Conservation (phyloP, 2,113 vertebrate species). For the Hippopotamus amphibius region DNA sequence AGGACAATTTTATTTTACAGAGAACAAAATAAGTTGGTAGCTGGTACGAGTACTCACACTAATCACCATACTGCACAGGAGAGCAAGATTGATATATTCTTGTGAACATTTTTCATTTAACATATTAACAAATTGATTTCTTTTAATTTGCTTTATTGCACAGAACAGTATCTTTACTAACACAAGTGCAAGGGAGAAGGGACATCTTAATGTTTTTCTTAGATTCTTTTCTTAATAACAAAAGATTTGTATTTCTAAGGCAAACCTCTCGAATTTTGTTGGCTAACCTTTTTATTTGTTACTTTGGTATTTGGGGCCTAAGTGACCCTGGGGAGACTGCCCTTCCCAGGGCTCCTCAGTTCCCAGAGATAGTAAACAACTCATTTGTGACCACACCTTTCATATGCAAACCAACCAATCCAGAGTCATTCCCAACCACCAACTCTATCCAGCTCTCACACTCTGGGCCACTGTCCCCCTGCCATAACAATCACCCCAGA, state of each 20-base stretch:
- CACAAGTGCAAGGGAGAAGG: background rate
- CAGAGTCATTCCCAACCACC: background rate
- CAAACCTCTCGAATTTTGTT: background rate
- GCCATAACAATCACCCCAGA: background rate
- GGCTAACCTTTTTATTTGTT: background rate
- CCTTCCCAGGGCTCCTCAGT: background rate
- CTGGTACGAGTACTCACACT: background rate
- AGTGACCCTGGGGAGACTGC: background rate
- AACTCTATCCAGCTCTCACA: background rate
- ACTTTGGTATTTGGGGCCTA: background rate
- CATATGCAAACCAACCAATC: background rate
- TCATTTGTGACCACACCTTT: background rate
- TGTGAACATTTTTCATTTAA: background rate
- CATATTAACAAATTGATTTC: background rate
- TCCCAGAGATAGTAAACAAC: background rate
- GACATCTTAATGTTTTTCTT: background rate
- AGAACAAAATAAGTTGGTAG: background rate
- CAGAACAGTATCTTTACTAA: background rate
- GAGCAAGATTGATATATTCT: background rate
- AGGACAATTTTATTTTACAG: conserved; percentile 2
- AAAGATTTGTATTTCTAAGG: background rate
- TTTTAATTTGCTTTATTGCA: background rate
- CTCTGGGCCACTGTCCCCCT: background rate
- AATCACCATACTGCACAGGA: background rate
- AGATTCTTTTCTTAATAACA: conserved; percentile 41